Evolutionary conservation across 2,888 invertebrate species (phyloP).

Genomic region (Tubiluchus corallicola): DNA sequence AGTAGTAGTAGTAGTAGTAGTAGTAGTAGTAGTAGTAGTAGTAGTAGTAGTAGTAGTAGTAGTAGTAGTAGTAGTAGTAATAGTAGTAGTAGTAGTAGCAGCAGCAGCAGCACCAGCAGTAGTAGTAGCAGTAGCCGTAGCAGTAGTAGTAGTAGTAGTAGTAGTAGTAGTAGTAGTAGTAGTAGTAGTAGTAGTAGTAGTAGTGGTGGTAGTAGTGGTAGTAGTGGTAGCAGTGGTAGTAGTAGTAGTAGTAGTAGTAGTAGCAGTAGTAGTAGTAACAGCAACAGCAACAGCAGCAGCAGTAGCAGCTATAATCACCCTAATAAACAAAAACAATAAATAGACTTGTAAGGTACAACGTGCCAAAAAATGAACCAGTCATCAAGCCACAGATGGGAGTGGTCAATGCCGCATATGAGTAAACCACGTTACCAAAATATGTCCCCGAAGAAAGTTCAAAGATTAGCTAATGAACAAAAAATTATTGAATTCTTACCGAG

Average conservation of each 20-base stretch:
- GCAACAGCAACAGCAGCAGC: background rate
- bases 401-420: no score
- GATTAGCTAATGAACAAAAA: no score
- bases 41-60: slow-evolving; percentile 1
- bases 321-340: background rate
- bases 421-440: no score
- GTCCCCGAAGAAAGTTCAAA: no score
- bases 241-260: background rate
- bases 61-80: slow-evolving; percentile 3
- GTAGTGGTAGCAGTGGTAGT: slow-evolving; percentile 3
- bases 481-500: no score
- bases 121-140: no score
- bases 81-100: slow-evolving; percentile 3
- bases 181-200: slow-evolving; percentile 3
- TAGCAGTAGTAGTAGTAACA: background rate
- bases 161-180: slow-evolving; percentile 3
- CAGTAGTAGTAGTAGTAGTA: slow-evolving; percentile 3
- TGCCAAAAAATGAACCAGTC: no score
- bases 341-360: no score
- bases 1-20: slow-evolving; percentile 7
- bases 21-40: slow-evolving; percentile 8
- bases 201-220: no score
- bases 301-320: background rate
- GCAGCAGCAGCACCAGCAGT: slow-evolving; percentile 1
- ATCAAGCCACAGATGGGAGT: no score